Evolutionary conservation across 1,140 invertebrate species (phyloP), one percentile per base, ranked within the genome.

Genomic region (Dinoponera quadriceps): DNA sequence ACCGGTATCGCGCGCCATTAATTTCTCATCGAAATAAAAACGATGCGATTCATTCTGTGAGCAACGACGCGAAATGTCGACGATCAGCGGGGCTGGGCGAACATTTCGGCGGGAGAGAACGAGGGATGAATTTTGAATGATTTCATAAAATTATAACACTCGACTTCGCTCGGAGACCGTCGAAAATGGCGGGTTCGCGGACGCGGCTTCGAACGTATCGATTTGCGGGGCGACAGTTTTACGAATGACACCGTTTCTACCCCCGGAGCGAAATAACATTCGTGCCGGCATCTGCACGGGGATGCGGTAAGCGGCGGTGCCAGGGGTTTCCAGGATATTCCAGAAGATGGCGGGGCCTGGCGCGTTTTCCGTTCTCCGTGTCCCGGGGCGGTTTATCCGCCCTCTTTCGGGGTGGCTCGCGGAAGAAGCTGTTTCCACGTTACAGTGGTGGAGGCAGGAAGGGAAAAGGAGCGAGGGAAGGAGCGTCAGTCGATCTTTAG

Each of bases 211-310:
- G 20, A 25, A 20, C 11, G 48, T 77, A 77, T 77, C 38, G 74
- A 77, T 77, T 77, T 22, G 49, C 44, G 0, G 38, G 11, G 18
- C 55, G 18, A 59, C 57, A 59, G 14, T 74, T 33, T 63, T 33
- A 22, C 57, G 38, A 75, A 75, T 63, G 27, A 27, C 27, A 27
- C 14, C 65, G 16, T 44, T 80, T 80, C 16, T 14, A 80, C 20
- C 27, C 16, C 16, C 38, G 65, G n/a, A 48, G 49, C 38, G 5
- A 77, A 82, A 63, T 38, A 48, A 82, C 65, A 20, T 44, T 16
- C 9, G 77, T 88, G 60, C 29, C 68, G 87, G 71, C 87, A 88
- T 88, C 87, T 88, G 49, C 2, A 11, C 66, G 4, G 33, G 16
- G 13, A 1, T n/a, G 7, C 4, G 2, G 66, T 44, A 88, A 88